Conservation (phyloP, 2,113 vertebrate genomes). For the Pedetes capensis region DNA sequence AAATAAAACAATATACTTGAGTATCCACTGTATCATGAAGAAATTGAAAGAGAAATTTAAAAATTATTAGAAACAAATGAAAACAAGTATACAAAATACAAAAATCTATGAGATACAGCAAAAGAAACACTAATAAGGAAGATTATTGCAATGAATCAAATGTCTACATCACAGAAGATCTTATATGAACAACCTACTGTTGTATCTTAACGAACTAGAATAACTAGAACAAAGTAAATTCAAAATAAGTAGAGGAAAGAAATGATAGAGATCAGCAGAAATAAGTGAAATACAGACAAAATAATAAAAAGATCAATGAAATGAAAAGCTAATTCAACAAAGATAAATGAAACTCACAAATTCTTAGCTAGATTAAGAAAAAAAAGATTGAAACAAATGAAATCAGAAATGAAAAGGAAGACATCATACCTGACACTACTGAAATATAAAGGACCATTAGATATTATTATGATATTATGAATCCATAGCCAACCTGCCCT, state of each 20-base stretch:
- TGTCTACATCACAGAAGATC: neutral
- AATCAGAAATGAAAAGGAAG: neutral
- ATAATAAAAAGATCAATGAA: neutral
- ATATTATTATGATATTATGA: neutral
- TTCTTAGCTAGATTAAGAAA: neutral
- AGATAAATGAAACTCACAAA: neutral
- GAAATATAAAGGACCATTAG: neutral
- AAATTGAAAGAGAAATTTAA: neutral
- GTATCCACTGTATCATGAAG: neutral
- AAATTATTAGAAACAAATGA: neutral
- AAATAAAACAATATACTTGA: neutral
- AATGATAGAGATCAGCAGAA: neutral
- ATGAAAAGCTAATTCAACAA: neutral
- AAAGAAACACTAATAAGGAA: neutral
- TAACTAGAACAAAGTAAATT: neutral
- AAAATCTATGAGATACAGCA: neutral
- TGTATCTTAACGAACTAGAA: neutral
- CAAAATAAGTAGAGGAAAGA: neutral
- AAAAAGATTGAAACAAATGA: neutral
- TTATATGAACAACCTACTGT: neutral
- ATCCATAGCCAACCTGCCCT: too few species aligned
- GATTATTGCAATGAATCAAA: neutral
- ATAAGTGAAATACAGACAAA: neutral
- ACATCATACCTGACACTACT: neutral
- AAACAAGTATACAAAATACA: too few species aligned